phyloP scores from a whole-genome alignment of 2,113 vertebrate genomes.

The Pteruthius melanotis region DNA sequence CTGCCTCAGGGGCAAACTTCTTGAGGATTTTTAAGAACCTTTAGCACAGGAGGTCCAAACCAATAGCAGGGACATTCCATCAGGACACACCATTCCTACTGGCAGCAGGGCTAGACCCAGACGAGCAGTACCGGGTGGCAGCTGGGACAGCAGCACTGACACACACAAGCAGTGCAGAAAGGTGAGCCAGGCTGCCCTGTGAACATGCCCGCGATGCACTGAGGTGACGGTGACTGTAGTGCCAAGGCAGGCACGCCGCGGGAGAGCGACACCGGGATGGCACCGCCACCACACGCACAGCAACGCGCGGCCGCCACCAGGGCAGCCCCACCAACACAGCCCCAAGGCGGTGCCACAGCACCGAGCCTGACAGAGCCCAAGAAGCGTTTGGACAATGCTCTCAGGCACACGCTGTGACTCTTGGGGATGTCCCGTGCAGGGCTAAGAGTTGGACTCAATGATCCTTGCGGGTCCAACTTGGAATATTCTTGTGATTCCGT shows the following conservation, averaged over 20 bases:
- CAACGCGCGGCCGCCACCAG: not conserved
- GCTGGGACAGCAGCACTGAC: not conserved
- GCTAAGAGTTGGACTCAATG: not conserved
- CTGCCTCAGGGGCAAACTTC: not conserved
- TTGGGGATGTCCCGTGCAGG: not conserved
- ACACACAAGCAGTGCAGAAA: rapidly evolving
- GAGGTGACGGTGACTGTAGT: not conserved
- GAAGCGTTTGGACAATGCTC: not conserved
- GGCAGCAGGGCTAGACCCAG: not conserved
- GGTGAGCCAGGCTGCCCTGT: not conserved
- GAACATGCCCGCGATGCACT: too few relatives aligned
- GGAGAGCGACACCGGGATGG: not conserved
- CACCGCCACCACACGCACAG: not conserved
- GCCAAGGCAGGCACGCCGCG: not conserved
- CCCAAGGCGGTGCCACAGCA: not conserved
- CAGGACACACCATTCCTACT: rapidly evolving
- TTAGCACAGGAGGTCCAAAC: not conserved
- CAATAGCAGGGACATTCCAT: not conserved
- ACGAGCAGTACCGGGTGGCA: not conserved
- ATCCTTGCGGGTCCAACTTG: not conserved
- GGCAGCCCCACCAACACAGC: not conserved
- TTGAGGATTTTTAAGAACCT: not conserved
- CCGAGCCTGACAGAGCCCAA: not conserved
- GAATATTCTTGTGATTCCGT: not conserved
- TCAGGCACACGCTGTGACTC: rapidly evolving